Conservation (phyloP, 2,888 invertebrate genomes). For the Tribolium freemani region DNA sequence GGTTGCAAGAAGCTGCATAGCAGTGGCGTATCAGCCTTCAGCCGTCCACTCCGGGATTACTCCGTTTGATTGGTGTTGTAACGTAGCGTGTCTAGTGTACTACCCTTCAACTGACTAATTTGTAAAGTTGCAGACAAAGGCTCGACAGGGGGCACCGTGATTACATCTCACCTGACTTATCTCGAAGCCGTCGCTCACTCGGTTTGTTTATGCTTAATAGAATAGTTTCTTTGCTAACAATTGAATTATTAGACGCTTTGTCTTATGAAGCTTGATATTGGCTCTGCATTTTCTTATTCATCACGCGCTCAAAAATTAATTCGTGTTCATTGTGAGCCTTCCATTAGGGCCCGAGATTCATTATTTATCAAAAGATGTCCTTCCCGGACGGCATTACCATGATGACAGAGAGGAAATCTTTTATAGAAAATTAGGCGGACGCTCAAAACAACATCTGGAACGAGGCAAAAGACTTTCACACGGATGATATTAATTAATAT, state of each 20-base stretch:
- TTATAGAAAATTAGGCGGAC: conserved; percentile 25
- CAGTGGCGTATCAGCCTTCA: conserved; percentile 6
- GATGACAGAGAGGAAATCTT: conserved; percentile 21
- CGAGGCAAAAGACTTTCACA: conserved; percentile 33
- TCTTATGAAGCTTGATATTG: background rate
- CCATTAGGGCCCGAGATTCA: conserved; percentile 11
- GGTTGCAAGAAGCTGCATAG: conserved; percentile 7
- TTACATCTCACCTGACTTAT: conserved; percentile 49
- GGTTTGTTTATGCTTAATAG: conserved; percentile 47
- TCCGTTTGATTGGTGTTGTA: conserved; percentile 34
- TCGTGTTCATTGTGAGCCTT: conserved; percentile 17
- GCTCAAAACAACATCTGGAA: conserved; percentile 37
- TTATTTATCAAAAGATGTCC: conserved; percentile 33
- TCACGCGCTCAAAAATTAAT: conserved; percentile 26
- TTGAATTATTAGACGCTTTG: background rate
- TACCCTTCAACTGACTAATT: conserved; percentile 36
- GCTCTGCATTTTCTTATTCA: conserved; percentile 10
- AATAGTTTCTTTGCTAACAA: conserved; percentile 47
- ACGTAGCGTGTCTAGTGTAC: conserved; percentile 18
- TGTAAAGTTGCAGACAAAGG: conserved; percentile 45
- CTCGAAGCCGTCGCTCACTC: conserved; percentile 42
- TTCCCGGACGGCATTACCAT: conserved; percentile 22
- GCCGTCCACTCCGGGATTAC: conserved; percentile 30
- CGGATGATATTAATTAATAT: conserved; percentile 40
- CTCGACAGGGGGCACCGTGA: conserved; percentile 44